Evolutionary conservation across 2,797 vertebrate genomes (phyloP).

Genomic region (Mus caroli): DNA sequence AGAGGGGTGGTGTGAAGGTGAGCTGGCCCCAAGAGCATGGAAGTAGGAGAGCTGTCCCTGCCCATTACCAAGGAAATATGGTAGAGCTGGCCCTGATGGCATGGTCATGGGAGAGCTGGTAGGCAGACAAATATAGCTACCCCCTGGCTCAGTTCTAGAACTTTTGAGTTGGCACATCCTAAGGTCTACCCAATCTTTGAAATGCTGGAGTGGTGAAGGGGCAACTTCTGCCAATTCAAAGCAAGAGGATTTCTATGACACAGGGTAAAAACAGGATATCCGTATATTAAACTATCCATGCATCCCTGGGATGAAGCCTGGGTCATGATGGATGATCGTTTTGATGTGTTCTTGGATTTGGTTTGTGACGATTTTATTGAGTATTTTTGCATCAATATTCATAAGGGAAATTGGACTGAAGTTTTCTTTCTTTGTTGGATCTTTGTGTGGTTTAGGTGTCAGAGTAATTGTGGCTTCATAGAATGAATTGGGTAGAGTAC

Average conservation of each 20-base stretch:
- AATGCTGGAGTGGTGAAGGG: neutral
- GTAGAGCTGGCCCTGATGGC: neutral
- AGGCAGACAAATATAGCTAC: neutral
- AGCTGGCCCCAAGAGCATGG: neutral
- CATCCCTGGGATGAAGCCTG: no score
- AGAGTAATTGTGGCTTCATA: no score
- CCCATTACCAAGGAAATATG: neutral
- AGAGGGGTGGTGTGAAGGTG: neutral
- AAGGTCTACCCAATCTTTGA: neutral
- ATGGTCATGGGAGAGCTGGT: neutral
- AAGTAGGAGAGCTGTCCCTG: neutral
- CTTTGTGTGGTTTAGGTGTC: no score
- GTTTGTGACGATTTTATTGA: no score
- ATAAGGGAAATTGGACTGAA: no score
- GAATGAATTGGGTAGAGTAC: no score
- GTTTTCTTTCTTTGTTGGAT: no score
- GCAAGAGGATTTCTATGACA: neutral
- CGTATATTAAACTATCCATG: no score
- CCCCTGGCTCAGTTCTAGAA: neutral
- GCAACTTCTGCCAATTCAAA: neutral
- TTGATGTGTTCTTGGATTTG: no score
- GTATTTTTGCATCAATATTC: no score
- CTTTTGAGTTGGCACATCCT: neutral
- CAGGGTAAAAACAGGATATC: neutral
- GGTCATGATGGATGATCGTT: no score